Evolutionary conservation across 2,888 invertebrate species (phyloP), one percentile per base, ranked within the genome.

Genomic region (Cotesia congregata): DNA sequence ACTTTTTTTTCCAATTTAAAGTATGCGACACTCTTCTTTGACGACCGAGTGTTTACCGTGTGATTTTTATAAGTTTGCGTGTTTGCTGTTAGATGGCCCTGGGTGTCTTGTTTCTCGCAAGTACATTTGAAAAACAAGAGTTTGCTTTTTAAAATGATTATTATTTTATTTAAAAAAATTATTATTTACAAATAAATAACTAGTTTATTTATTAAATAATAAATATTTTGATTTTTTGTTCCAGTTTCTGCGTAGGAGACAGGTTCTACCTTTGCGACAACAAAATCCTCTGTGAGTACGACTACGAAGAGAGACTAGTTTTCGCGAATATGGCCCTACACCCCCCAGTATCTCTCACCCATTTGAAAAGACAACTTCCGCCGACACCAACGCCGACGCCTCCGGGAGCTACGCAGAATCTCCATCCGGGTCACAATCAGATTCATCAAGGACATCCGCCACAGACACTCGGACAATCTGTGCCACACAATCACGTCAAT

Each of bases 191-290:
- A 2, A 20, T 20, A 20, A 20, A 20, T 20, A 20, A 20, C 20
- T 20, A 20, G 20, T 20, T 20, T 20, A 20, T 20, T 20, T 20
- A 20, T 20, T 50, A 50, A 50, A 12, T 50, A 12, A 4, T 50
- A 12, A 62, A 62, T 5, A 12, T 17, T 62, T 60, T 9, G 6
- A 38, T 69, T 80, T 73, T 82, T 79, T 86, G 87, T 77, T 74
- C 9, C 93, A 98, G 98, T 92, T 98, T 98, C 91, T 98, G 98
- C 90, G 98, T 98, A 65, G 98, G 98, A 50, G 98, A 98, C 90
- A 94, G 97, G 81, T 98, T 98, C 91, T 98, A 98, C 91, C 91
- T 98, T 84, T 97, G 97, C 91, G 98, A 98, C 91, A 98, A 98
- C 91, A 97, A 98, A 92, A 98, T 98, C 83, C 93, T 98, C 74